Conservation (phyloP, 2,113 vertebrate genomes). For the Neotoma lepida region DNA sequence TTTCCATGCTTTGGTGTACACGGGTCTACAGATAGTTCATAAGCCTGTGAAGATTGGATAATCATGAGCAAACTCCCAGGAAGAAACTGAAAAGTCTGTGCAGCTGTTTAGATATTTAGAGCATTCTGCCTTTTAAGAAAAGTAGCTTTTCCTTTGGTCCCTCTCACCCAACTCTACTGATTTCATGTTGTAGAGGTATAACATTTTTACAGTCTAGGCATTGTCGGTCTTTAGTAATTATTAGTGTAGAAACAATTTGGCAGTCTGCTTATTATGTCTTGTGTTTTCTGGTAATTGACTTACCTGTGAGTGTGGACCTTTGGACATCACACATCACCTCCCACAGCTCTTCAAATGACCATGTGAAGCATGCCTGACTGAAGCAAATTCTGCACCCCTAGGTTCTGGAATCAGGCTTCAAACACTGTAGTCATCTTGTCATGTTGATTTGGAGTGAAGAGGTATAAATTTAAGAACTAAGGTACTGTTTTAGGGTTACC, state of each 20-base stretch:
- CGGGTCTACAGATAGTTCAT: not conserved
- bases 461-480: not conserved
- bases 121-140: constrained; percentile 12
- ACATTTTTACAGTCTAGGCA: not conserved
- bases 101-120: not conserved
- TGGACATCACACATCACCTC: not conserved
- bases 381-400: not conserved
- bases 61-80: not conserved
- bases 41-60: not conserved
- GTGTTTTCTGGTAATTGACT: not conserved
- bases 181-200: not conserved
- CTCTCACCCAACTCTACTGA: not conserved
- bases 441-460: not conserved
- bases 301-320: not conserved
- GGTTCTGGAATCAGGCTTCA: not conserved
- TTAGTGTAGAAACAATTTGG: not conserved
- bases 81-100: not conserved
- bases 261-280: not conserved
- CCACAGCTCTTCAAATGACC: not conserved
- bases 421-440: not conserved
- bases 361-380: not conserved
- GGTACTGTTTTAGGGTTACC: not conserved
- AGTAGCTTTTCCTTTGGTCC: not conserved
- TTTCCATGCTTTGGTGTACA: not conserved
- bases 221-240: not conserved